A percentile compares a stretch with the other conserved stretches of the same genome.
Evolutionary conservation across 2,888 invertebrate species (phyloP).

Genomic region (Epiblema foenella): DNA sequence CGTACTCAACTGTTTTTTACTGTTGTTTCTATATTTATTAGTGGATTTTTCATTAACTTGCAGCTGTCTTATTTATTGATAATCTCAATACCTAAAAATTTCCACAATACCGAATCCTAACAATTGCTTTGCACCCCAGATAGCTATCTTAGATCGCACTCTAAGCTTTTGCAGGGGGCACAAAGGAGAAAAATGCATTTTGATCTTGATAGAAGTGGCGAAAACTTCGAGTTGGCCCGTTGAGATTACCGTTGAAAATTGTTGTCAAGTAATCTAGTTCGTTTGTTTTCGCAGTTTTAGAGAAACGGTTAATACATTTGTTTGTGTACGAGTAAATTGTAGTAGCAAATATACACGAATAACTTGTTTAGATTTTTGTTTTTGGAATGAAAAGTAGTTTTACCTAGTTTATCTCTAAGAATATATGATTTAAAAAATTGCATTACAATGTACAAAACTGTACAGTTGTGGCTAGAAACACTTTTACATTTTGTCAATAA

Average conservation of each 20-base stretch:
- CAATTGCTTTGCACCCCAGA: slow-evolving; percentile 1
- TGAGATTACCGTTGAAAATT: slow-evolving; percentile 10
- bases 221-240: slow-evolving; percentile 19
- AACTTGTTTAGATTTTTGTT: neutral
- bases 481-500: neutral
- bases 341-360: neutral
- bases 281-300: neutral
- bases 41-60: neutral
- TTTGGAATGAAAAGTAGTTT: neutral
- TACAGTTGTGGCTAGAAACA: neutral
- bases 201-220: slow-evolving; percentile 12
- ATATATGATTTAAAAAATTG: too few species aligned
- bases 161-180: slow-evolving; percentile 9
- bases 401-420: neutral
- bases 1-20: too few species aligned
- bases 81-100: neutral
- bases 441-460: too few species aligned
- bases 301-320: neutral
- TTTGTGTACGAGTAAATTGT: neutral
- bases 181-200: slow-evolving; percentile 23
- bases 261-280: neutral
- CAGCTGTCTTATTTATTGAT: too few species aligned
- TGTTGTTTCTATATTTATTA: too few species aligned
- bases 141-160: slow-evolving; percentile 17
- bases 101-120: slow-evolving; percentile 4